Base-by-base conservation (phyloP, 2,113 vertebrate genomes). In the Takifugu bimaculatus region DNA sequence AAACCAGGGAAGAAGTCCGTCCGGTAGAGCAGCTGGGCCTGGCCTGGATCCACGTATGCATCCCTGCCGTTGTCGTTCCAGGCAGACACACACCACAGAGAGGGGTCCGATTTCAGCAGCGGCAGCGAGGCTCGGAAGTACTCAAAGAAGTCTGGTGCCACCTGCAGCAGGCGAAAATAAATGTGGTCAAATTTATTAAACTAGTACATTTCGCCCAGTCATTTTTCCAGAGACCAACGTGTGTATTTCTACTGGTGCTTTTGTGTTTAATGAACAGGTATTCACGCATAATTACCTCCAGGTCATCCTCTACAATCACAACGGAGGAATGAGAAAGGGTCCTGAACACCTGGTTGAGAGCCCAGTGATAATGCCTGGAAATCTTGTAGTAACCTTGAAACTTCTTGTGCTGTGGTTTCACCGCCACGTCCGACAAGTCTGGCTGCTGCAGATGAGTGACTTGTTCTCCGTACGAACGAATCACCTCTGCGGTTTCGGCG, bases 21-120 rank as follows among this genome's bases (percentile, higher is more conserved):
- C 47, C 95, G 88, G 82, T 98, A 94, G 0, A 99, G 87, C 0
- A 96, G 86, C 29, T 92, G 76, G 0, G 94, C 81, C 2, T 54
- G 72, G 0, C 32, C 62, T 0, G 72, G 64, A 13, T 99, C 94
- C 6, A 99, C 93, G 78, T 93, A 78, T 0, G 90, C 92, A 0
- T 95, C 94, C 4, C 92, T 89, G 15, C 96, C 96, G 1, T 99
- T 99, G 70, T 99, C 96, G 2, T 98, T 95, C 96, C 96, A 99
- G 0, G 96, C 96, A 0, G 96, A 99, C 13, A 90, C 79, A 13
- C 96, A 99, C 96, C 96, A 98, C 0, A 98, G 85, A 0, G 76
- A 92, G 0, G 72, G 88, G 2, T 99, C 96, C 0, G 67, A 45
- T 0, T 26, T 54, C 14, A 99, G 81, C 2, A 96, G 59, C 0